Evolutionary conservation across 2,888 invertebrate species (phyloP), one percentile per base, ranked within the genome.

Genomic region (Agrilus biguttatus): DNA sequence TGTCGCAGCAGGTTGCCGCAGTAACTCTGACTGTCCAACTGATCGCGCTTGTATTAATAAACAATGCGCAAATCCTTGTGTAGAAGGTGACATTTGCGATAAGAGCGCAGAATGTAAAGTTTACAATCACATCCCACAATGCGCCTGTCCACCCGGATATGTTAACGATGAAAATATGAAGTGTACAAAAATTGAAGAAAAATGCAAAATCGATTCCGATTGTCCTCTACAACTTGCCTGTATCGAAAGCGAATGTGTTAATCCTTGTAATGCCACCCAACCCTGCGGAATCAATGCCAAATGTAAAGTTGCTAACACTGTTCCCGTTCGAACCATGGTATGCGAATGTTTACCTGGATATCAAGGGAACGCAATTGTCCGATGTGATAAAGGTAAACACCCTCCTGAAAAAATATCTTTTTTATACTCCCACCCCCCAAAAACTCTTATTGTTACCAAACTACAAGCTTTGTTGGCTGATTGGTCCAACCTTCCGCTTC

Each of bases 271-370:
- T 37, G 77, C 77, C 39, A 81, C 82, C 3, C 72, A 78, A 52
- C 89, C 90, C 0, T 92, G 91, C 57, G 88, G 86, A 7, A 72
- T 75, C 2, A 87, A 88, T 57, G 81, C 88, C 0, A 72, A 77
- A 45, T 90, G 90, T 58, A 78, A 75, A 47, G 81, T 87, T 2
- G 67, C 85, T 32, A 83, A 90, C 58, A 88, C 90, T 0, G 69
- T 78, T 40, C 88, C 90, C 8, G 82, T 91, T 1, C 75, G 85
- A 58, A 90, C 90, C 8, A 85, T 91, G 83, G 77, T 86, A 47
- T 92, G 91, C 58, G 83, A 86, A 64, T 92, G 92, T 61, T 61
- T 82, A 37, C 82, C 84, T 33, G 90, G 89, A 47, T 89, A 82
- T 60, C 80, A 80, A 65, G 92, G 91, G 61, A 87, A 90, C 61